phyloP scores from a whole-genome alignment of 35 echinoderm and acorn worm genomes.

The Antedon bifida region DNA sequence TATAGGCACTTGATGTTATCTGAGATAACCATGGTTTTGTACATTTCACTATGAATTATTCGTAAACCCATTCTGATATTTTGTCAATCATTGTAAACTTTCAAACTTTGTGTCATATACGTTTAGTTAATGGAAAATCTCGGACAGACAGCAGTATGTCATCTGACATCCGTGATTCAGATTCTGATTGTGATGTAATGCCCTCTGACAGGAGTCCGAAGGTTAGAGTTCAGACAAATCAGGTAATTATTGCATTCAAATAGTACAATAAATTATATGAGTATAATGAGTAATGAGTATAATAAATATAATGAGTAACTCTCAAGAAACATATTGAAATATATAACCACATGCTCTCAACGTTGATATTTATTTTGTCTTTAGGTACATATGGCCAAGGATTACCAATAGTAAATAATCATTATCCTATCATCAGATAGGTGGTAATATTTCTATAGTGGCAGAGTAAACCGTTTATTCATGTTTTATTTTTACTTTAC shows the following conservation, averaged over 20 bases:
- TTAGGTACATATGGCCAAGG: too few species aligned
- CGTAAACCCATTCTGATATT: not conserved
- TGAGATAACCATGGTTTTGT: too few species aligned
- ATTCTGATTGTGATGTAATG: conserved; percentile 64
- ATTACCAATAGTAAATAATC: too few species aligned
- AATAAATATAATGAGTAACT: too few species aligned
- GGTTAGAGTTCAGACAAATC: conserved; percentile 17
- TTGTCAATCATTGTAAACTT: not conserved
- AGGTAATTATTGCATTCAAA: not conserved
- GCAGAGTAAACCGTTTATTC: too few species aligned
- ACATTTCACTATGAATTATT: too few species aligned
- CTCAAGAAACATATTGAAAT: too few species aligned
- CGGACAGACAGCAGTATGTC: not conserved
- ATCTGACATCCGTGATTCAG: conserved; percentile 25
- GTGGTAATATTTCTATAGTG: too few species aligned
- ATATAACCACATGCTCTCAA: too few species aligned
- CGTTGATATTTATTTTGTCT: too few species aligned
- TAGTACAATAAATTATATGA: not conserved
- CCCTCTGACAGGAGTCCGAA: conserved; percentile 86
- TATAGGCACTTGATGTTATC: not conserved
- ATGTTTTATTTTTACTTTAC: not conserved
- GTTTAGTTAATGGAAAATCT: conserved; percentile 84
- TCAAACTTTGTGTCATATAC: too few species aligned
- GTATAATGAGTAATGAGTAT: not conserved
- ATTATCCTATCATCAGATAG: too few species aligned